phyloP scores from a whole-genome alignment of 2,797 vertebrate genomes.

The Chaetophractus vellerosus region DNA sequence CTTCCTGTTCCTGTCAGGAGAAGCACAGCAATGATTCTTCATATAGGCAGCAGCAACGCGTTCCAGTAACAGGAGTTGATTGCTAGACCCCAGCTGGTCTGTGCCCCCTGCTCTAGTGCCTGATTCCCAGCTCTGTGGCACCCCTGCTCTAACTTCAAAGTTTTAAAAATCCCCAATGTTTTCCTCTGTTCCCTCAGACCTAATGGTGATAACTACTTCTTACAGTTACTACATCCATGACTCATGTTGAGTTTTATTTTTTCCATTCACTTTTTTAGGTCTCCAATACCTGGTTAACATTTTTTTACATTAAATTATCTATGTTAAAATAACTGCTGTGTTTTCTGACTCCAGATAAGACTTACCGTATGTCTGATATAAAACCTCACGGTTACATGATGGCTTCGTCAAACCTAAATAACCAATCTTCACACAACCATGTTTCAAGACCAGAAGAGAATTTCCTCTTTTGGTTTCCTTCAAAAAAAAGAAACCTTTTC shows the following conservation, averaged over 20 bases:
- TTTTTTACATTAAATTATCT: not conserved
- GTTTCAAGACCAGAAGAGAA: not conserved
- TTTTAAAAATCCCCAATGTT: not conserved
- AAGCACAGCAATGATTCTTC: not conserved
- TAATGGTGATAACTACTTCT: not conserved
- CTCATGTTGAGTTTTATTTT: not conserved
- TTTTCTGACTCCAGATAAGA: not conserved
- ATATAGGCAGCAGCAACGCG: not conserved
- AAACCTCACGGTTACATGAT: not conserved
- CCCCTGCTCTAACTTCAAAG: not conserved
- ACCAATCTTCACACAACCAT: not conserved
- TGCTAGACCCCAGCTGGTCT: not conserved
- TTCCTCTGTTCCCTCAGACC: not conserved
- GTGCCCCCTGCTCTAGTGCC: too few species aligned
- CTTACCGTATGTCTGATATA: not conserved
- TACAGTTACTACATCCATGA: too few species aligned
- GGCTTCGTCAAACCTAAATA: not conserved
- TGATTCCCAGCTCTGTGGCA: not conserved
- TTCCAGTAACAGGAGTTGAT: not conserved
- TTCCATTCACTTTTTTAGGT: not conserved
- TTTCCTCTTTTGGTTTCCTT: not conserved
- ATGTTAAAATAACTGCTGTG: not conserved
- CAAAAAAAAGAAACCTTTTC: conserved; percentile 4
- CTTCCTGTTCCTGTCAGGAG: not conserved
- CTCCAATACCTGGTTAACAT: not conserved